Conservation (phyloP, 2,888 invertebrate genomes). For the Campoplex nolae region DNA sequence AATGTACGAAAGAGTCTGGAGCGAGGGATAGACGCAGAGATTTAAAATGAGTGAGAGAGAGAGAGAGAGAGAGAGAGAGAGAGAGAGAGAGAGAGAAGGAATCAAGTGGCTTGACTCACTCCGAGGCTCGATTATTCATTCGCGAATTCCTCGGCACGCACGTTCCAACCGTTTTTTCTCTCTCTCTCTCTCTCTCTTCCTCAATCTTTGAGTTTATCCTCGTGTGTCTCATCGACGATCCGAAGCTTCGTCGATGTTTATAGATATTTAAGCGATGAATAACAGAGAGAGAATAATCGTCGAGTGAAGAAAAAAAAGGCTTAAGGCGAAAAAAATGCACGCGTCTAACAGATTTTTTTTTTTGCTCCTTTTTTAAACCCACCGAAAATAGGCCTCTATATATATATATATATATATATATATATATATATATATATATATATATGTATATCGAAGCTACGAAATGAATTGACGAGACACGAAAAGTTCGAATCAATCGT, state of each 20-base stretch:
- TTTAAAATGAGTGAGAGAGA: neutral
- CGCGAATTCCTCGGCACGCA: constrained; percentile 73
- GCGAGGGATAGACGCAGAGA: neutral
- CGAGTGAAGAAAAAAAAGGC: neutral
- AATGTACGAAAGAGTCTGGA: neutral
- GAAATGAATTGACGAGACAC: neutral
- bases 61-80: constrained; percentile 2
- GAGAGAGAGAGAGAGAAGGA: constrained; percentile 19
- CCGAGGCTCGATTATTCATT: constrained; percentile 78
- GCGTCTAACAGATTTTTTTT: too few relatives aligned
- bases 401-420: too few relatives aligned
- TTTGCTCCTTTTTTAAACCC: too few relatives aligned
- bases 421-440: too few relatives aligned
- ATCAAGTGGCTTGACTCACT: constrained; percentile 71
- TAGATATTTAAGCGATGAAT: constrained; percentile 66
- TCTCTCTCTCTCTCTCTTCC: constrained; percentile 22
- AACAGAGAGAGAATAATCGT: constrained; percentile 31
- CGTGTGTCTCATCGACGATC: neutral
- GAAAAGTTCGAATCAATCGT: neutral
- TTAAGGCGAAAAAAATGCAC: neutral
- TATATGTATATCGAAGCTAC: too few relatives aligned
- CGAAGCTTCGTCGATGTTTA: constrained; percentile 58
- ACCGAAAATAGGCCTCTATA: too few relatives aligned
- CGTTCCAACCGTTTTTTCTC: constrained; percentile 45
- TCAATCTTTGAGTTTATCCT: constrained; percentile 14